Conservation (phyloP, 2,113 vertebrate genomes). For the Cathartes aura region DNA sequence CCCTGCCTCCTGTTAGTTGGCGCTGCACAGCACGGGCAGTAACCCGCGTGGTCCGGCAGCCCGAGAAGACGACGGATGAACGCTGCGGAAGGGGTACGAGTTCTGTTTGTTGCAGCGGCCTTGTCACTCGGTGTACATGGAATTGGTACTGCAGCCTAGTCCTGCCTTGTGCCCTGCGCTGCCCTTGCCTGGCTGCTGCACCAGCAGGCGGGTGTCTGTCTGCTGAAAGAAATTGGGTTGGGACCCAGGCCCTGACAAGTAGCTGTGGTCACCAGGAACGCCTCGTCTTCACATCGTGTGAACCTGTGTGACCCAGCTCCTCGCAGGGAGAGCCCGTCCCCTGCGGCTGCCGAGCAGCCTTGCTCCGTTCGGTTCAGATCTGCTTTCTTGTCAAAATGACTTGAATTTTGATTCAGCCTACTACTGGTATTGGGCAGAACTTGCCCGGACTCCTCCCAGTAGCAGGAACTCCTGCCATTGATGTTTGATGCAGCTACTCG, state of each 20-base stretch:
- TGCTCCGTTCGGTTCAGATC: accelerated
- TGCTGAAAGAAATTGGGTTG: accelerated
- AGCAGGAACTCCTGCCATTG: not conserved
- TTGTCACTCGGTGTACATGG: accelerated
- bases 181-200: not conserved
- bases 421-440: accelerated
- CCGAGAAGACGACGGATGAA: accelerated
- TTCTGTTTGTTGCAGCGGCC: not conserved
- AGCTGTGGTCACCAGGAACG: not conserved
- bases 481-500: not conserved
- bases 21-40: accelerated
- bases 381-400: not conserved
- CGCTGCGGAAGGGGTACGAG: accelerated
- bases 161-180: not conserved
- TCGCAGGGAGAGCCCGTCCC: accelerated
- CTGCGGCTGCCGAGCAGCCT: not conserved
- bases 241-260: not conserved
- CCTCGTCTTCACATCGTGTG: accelerated
- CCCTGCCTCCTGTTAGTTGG: not conserved
- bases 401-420: not conserved
- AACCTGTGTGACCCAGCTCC: not conserved
- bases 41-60: accelerated
- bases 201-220: not conserved
- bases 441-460: accelerated
- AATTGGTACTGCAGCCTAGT: not conserved